Conservation (phyloP, 2,888 invertebrate species). For the Rhyacophila evoluta region DNA sequence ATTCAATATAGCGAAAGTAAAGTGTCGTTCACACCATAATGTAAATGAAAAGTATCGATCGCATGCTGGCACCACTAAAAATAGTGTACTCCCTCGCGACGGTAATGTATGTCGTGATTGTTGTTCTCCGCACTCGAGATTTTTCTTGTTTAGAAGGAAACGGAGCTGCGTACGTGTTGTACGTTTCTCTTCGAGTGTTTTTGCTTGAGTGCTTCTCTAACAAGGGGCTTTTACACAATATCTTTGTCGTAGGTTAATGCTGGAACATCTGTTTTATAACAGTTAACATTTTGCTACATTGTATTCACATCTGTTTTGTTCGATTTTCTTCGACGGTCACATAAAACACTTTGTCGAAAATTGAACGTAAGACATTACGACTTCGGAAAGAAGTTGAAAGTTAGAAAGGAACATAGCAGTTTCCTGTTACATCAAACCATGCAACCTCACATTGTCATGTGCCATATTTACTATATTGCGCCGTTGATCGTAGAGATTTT, state of each 20-base stretch:
- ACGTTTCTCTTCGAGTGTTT: constrained; percentile 13
- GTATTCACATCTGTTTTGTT: background rate
- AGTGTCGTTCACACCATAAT: too few relatives aligned
- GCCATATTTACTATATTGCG: too few relatives aligned
- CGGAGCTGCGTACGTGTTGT: background rate
- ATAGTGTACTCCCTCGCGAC: background rate
- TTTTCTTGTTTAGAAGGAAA: constrained; percentile 5
- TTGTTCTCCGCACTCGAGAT: constrained; percentile 10
- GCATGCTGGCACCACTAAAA: background rate
- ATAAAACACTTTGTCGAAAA: too few relatives aligned
- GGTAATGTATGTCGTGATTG: constrained; percentile 22
- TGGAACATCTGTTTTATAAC: background rate
- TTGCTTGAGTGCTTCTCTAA: constrained; percentile 4
- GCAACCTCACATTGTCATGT: too few relatives aligned
- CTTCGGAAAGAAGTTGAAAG: too few relatives aligned
- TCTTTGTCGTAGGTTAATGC: constrained; percentile 9
- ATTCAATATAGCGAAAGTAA: too few relatives aligned
- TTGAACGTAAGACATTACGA: too few relatives aligned
- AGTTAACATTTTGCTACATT: background rate
- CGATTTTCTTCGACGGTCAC: too few relatives aligned
- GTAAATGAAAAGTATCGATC: too few relatives aligned
- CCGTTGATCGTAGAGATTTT: too few relatives aligned
- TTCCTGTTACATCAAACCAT: too few relatives aligned
- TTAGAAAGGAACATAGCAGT: too few relatives aligned
- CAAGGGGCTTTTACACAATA: constrained; percentile 11